Evolutionary conservation across 2,888 invertebrate genomes (phyloP).

Genomic region (Synergus gifuensis): DNA sequence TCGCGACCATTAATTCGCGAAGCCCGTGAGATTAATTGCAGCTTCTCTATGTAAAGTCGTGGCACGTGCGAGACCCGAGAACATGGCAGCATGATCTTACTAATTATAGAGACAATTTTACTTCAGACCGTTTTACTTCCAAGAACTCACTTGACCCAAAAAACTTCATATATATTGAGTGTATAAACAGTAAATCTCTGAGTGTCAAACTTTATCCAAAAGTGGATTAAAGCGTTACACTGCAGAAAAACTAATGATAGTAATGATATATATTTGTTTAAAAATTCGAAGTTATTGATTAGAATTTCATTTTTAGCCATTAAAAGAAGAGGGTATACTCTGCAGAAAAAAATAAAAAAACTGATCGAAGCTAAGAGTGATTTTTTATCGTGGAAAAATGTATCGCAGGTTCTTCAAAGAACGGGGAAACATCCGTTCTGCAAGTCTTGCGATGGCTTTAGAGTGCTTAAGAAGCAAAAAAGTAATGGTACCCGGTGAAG

Average conservation of each 20-base stretch:
- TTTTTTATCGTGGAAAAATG: slow-evolving; percentile 9
- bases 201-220: no score
- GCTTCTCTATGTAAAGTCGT: slow-evolving; percentile 20
- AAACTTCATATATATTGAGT: background rate
- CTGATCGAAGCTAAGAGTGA: background rate
- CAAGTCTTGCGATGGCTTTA: slow-evolving; percentile 39
- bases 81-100: slow-evolving; percentile 15
- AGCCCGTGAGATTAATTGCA: slow-evolving; percentile 47
- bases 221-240: no score
- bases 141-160: background rate
- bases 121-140: background rate
- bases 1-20: slow-evolving; percentile 46
- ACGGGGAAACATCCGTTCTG: slow-evolving; percentile 23
- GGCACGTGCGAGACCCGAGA: slow-evolving; percentile 19
- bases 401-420: slow-evolving; percentile 5
- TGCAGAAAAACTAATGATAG: no score
- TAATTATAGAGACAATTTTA: slow-evolving; percentile 6
- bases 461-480: slow-evolving; percentile 32
- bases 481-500: slow-evolving; percentile 35
- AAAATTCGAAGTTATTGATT: background rate
- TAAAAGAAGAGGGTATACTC: background rate
- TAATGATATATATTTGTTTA: no score
- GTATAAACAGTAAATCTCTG: no score
- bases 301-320: background rate
- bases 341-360: background rate